These are phyloP conservation scores for Drosophila subobscura DNA, from an alignment of 1,140 invertebrate genomes.

Conservation along the genomic window DNA sequence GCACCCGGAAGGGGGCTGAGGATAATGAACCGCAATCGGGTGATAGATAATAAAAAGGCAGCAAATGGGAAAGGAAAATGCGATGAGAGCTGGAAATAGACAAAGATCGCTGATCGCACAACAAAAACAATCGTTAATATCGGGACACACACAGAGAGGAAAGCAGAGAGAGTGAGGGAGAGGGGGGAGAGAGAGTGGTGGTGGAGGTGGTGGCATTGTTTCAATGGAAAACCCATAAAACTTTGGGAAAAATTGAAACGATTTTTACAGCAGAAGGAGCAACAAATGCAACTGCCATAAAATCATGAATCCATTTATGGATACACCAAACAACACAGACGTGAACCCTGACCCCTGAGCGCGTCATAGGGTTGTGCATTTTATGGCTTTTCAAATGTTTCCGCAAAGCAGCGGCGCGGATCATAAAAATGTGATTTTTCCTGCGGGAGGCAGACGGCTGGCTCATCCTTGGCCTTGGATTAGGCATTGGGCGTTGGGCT, in stretches of 20 bases:
- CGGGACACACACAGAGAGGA: constrained; percentile 48
- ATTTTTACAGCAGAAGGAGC: constrained; percentile 55
- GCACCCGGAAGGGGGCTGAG: background rate
- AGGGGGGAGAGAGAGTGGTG: background rate
- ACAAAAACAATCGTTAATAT: constrained; percentile 61
- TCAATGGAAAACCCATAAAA: constrained; percentile 81
- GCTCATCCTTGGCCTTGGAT: constrained; percentile 74
- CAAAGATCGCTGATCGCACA: constrained; percentile 37
- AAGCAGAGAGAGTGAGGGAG: constrained; percentile 1
- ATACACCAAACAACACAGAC: constrained; percentile 23
- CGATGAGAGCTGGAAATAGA: constrained; percentile 59
- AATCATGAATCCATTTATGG: constrained; percentile 57
- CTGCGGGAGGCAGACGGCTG: constrained; percentile 26
- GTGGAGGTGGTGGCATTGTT: constrained; percentile 58
- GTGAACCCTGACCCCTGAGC: constrained; percentile 15
- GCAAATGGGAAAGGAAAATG: constrained; percentile 19
- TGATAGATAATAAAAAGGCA: constrained; percentile 68
- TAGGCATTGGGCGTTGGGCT: constrained; percentile 14
- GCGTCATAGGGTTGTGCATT: constrained; percentile 64
- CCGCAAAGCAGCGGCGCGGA: constrained; percentile 61
- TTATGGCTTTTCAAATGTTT: constrained; percentile 81
- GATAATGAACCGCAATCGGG: constrained; percentile 66
- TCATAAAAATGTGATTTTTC: constrained; percentile 76
- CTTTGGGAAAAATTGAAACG: constrained; percentile 68
- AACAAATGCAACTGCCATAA: constrained; percentile 65